These are phyloP conservation scores for Himalopsyche kuldschensis DNA, from an alignment of 2,888 invertebrate species.

Conservation along the genomic window DNA sequence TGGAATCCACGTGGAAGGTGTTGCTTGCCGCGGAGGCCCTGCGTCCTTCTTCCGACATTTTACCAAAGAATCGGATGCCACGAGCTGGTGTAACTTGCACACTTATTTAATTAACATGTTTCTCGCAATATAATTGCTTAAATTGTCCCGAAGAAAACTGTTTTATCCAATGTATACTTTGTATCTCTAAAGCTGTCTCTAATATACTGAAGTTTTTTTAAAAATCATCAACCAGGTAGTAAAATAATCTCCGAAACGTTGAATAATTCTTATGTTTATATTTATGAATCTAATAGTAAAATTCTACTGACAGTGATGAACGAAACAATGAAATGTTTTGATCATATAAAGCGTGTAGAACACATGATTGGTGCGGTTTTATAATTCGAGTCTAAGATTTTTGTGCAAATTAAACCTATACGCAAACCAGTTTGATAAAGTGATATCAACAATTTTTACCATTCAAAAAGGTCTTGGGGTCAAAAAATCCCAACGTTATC, in stretches of 20 bases:
- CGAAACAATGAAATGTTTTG: neutral
- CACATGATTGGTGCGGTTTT: neutral
- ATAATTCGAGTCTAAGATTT: neutral
- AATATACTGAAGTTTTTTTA: neutral
- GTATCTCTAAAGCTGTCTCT: neutral
- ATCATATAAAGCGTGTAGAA: neutral
- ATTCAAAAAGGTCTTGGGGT: neutral
- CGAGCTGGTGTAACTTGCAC: neutral
- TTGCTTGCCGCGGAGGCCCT: neutral
- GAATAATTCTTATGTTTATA: neutral
- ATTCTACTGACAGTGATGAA: neutral
- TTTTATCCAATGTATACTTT: neutral
- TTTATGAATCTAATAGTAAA: neutral
- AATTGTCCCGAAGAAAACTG: neutral
- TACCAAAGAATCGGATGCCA: neutral
- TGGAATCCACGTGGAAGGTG: constrained; percentile 52
- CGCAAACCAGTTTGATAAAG: neutral
- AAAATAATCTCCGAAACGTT: neutral
- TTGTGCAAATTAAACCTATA: neutral
- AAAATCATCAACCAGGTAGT: neutral
- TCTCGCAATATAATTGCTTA: neutral
- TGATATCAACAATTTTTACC: neutral
- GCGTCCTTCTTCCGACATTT: neutral
- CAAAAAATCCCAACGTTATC: neutral
- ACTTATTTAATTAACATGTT: neutral